phyloP scores from a whole-genome alignment of 1,140 invertebrate species.

The Atta cephalotes region DNA sequence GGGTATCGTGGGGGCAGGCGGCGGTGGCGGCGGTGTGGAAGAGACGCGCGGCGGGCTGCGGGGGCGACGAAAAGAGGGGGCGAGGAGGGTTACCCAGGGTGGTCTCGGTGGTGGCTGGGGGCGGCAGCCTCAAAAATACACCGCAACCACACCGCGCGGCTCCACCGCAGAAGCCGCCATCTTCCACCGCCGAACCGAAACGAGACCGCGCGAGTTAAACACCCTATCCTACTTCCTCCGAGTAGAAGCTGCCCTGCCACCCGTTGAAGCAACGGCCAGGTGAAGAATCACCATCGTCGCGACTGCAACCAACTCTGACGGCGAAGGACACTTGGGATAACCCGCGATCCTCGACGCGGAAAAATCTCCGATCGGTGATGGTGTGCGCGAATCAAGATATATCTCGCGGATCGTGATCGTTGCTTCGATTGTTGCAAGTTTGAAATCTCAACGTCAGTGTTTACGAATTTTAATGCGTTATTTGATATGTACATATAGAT shows the following conservation, averaged over 20 bases:
- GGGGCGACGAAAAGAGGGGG: constrained; percentile 69
- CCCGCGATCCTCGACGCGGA: constrained; percentile 6
- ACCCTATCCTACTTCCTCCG: constrained; percentile 77
- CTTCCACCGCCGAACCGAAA: constrained; percentile 85
- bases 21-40: constrained; percentile 77
- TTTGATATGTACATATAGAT: neutral
- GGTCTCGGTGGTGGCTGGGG: constrained; percentile 81
- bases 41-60: constrained; percentile 74
- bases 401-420: constrained; percentile 11
- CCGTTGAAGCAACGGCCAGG: constrained; percentile 66
- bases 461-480: neutral
- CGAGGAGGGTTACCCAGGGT: constrained; percentile 76
- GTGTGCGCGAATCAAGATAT: constrained; percentile 28
- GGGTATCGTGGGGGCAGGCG: constrained; percentile 67
- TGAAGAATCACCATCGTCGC: constrained; percentile 64
- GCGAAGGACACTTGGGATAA: neutral
- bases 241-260: constrained; percentile 76
- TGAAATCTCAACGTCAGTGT: neutral
- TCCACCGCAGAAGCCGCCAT: constrained; percentile 87
- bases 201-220: constrained; percentile 85
- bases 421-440: neutral
- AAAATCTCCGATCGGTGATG: constrained; percentile 32
- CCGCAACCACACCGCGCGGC: constrained; percentile 86
- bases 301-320: constrained; percentile 11
- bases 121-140: constrained; percentile 87